phyloP scores from a whole-genome alignment of 2,113 vertebrate species.

The Rhombomys opimus region DNA sequence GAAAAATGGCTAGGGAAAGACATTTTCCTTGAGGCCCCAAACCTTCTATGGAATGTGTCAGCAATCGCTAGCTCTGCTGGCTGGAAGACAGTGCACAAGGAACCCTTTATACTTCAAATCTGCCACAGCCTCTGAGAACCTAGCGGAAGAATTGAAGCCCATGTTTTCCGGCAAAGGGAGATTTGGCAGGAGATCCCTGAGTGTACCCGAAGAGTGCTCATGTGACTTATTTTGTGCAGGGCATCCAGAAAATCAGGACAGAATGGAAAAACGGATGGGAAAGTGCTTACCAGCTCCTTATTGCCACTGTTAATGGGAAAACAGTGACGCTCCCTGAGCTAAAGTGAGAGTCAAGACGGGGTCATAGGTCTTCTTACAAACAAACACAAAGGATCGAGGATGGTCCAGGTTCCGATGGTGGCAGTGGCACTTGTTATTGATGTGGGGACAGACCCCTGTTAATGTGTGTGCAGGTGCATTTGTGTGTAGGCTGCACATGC shows the following conservation, averaged over 20 bases:
- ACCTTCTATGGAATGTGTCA: constrained; percentile 55
- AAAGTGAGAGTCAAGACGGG: background rate
- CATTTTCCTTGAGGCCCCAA: constrained; percentile 59
- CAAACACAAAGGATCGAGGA: background rate
- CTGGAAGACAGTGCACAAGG: constrained; percentile 46
- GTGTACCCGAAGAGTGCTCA: background rate
- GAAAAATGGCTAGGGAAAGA: constrained; percentile 51
- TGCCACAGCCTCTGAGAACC: background rate
- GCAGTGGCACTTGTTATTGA: background rate
- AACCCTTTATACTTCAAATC: constrained; percentile 64
- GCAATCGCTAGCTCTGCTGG: constrained; percentile 26
- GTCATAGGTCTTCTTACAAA: constrained; percentile 6
- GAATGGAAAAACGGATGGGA: background rate
- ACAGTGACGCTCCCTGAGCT: background rate
- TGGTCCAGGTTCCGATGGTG: background rate
- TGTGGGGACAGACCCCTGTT: background rate
- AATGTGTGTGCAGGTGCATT: background rate
- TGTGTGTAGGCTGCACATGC: background rate
- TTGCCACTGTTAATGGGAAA: background rate
- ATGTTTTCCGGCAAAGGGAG: constrained; percentile 20
- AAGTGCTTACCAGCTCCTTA: background rate
- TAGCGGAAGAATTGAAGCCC: constrained; percentile 13
- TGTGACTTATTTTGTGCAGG: background rate
- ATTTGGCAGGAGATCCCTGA: constrained; percentile 41
- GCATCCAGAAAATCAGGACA: constrained; percentile 50